Percentiles rank a stretch among this genome's conserved stretches.
These are phyloP conservation scores for Clitarchus hookeri DNA, from an alignment of 2,888 invertebrate genomes.

Conservation along the genomic window DNA sequence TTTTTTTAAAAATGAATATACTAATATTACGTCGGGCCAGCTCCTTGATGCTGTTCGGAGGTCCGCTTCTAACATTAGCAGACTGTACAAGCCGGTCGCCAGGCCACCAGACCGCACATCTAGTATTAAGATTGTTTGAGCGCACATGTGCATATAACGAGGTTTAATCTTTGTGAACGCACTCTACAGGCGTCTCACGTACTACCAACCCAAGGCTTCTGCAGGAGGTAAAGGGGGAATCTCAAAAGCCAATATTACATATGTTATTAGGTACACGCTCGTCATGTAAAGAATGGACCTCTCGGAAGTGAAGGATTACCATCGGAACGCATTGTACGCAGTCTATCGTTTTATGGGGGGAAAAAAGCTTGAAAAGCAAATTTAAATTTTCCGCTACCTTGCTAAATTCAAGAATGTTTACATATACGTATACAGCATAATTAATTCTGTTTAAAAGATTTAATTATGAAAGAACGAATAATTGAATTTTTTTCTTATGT, in stretches of 20 bases:
- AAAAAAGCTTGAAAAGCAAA: too few species aligned
- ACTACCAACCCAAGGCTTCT: neutral
- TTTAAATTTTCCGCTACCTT: too few species aligned
- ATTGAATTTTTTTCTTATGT: too few species aligned
- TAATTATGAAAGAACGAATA: too few species aligned
- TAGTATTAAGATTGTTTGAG: constrained; percentile 26
- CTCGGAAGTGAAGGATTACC: neutral
- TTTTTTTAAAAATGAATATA: too few species aligned
- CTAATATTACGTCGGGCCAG: too few species aligned
- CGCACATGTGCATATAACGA: constrained; percentile 25
- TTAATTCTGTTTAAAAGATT: too few species aligned
- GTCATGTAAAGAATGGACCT: neutral
- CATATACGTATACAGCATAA: too few species aligned
- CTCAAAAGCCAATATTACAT: constrained; percentile 26
- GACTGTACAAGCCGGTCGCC: neutral
- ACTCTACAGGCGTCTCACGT: neutral
- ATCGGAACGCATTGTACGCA: neutral
- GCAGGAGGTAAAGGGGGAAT: constrained; percentile 2
- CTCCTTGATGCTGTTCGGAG: neutral
- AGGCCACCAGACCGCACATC: constrained; percentile 17
- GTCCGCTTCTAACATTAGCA: neutral
- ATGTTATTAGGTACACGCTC: constrained; percentile 27
- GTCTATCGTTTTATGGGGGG: neutral
- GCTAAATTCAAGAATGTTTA: too few species aligned
- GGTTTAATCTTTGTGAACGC: constrained; percentile 19